Percentiles rank a stretch among this genome's conserved stretches.
phyloP scores from a whole-genome alignment of 2,113 vertebrate genomes.

The Rhynchomys soricoides region DNA sequence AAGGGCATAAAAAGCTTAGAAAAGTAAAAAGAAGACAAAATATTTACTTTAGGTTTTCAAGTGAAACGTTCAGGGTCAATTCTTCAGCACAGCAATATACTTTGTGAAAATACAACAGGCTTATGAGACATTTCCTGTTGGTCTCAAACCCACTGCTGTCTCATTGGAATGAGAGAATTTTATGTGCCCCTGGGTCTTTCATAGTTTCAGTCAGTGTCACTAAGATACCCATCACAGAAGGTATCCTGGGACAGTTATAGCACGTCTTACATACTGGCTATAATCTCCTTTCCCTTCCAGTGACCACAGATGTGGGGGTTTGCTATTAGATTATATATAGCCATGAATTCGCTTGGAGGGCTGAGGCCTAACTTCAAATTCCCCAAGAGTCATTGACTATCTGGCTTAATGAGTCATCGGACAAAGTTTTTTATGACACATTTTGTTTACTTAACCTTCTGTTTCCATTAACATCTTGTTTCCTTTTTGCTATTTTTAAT shows the following conservation, averaged over 20 bases:
- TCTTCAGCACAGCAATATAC: not conserved
- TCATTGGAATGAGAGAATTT: slow-evolving; percentile 40
- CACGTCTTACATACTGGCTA: slow-evolving; percentile 3
- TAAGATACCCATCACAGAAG: slow-evolving; percentile 32
- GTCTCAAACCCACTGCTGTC: not conserved
- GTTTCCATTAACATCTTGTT: not conserved
- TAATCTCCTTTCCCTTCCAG: slow-evolving; percentile 29
- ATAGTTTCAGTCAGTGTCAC: slow-evolving; percentile 10
- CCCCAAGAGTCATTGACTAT: slow-evolving; percentile 48
- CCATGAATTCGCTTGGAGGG: not conserved
- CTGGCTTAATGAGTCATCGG: slow-evolving; percentile 35
- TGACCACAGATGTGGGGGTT: not conserved
- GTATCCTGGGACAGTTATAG: not conserved
- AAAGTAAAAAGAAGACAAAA: slow-evolving; percentile 16
- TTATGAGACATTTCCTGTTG: not conserved
- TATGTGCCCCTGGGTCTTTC: not conserved
- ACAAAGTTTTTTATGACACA: slow-evolving; percentile 1
- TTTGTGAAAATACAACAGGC: not conserved
- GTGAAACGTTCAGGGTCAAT: not conserved
- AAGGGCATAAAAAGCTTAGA: not conserved
- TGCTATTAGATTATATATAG: slow-evolving; percentile 64
- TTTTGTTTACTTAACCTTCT: slow-evolving; percentile 4
- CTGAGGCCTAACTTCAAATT: slow-evolving; percentile 43
- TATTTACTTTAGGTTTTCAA: slow-evolving; percentile 28
- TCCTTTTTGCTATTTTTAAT: not conserved